Evolutionary conservation across 2,113 vertebrate species (phyloP).

Genomic region (Morone chrysops): DNA sequence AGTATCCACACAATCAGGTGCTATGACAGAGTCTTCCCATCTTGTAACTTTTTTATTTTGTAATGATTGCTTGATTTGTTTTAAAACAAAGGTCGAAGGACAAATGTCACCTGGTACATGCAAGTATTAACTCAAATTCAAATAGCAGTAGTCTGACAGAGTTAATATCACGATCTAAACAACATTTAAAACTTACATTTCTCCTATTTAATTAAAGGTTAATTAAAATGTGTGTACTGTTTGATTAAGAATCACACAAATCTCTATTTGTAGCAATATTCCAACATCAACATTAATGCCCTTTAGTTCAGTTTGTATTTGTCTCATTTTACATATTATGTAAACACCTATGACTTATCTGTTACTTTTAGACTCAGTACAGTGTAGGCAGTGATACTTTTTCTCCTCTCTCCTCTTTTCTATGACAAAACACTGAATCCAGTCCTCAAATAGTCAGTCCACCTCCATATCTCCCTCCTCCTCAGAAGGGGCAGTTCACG

Average conservation of each 20-base stretch:
- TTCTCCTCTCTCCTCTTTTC: constrained; percentile 32
- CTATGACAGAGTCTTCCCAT: neutral
- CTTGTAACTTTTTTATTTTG: neutral
- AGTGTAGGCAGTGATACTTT: constrained; percentile 57
- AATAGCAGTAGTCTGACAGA: neutral
- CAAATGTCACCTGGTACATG: neutral
- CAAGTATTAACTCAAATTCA: neutral
- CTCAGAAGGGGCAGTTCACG: constrained; percentile 32
- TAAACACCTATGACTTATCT: constrained; percentile 42
- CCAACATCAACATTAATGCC: neutral
- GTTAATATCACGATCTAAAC: neutral
- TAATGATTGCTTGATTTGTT: neutral
- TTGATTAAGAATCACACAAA: neutral
- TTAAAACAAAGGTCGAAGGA: neutral
- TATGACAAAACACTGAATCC: constrained; percentile 44
- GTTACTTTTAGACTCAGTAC: constrained; percentile 51
- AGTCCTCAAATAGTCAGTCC: constrained; percentile 50
- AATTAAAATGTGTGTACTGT: neutral
- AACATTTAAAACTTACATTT: neutral
- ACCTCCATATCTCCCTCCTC: constrained; percentile 59
- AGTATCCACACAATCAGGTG: neutral
- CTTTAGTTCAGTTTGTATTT: neutral
- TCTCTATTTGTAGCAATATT: neutral
- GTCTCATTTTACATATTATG: constrained; percentile 22
- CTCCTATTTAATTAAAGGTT: too few species aligned